Evolutionary conservation across 53 echinoderm and acorn worm genomes (phyloP).

Genomic region (Actinopyga echinites): DNA sequence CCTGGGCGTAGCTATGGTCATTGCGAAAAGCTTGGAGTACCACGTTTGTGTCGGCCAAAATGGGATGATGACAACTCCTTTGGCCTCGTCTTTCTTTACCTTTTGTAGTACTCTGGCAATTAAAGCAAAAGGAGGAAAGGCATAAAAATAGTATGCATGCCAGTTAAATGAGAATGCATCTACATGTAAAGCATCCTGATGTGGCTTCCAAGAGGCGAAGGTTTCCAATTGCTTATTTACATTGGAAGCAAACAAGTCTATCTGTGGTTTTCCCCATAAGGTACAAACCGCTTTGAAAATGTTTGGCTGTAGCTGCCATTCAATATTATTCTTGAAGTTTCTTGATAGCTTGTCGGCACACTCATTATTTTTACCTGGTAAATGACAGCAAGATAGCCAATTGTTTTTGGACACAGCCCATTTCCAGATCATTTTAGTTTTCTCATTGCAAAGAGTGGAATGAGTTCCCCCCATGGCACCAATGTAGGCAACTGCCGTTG

Average conservation of each 20-base stretch:
- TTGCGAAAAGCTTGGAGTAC: constrained; percentile 1
- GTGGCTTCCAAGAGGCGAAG: no score
- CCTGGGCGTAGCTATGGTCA: background rate
- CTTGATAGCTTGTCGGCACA: background rate
- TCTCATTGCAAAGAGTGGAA: constrained; percentile 17
- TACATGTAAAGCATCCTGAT: background rate
- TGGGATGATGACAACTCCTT: background rate
- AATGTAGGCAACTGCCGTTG: constrained; percentile 16
- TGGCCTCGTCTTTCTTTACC: constrained; percentile 3
- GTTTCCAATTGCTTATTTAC: constrained; percentile 11
- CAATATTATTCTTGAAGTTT: no score
- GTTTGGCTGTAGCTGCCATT: constrained; percentile 34
- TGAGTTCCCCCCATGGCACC: no score
- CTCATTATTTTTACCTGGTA: constrained; percentile 14
- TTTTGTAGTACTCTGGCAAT: no score
- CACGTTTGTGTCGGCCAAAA: constrained; percentile 8
- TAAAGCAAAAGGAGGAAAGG: constrained; percentile 27
- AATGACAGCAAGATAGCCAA: no score
- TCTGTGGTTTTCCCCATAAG: constrained; percentile 11
- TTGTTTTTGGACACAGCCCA: background rate
- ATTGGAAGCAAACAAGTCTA: constrained; percentile 22
- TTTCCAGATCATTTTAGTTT: constrained; percentile 8
- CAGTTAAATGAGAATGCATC: no score
- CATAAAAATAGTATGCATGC: constrained; percentile 14
- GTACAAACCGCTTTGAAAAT: constrained; percentile 22